Evolutionary conservation across 2,113 vertebrate species (phyloP).

Genomic region (Strix uralensis): DNA sequence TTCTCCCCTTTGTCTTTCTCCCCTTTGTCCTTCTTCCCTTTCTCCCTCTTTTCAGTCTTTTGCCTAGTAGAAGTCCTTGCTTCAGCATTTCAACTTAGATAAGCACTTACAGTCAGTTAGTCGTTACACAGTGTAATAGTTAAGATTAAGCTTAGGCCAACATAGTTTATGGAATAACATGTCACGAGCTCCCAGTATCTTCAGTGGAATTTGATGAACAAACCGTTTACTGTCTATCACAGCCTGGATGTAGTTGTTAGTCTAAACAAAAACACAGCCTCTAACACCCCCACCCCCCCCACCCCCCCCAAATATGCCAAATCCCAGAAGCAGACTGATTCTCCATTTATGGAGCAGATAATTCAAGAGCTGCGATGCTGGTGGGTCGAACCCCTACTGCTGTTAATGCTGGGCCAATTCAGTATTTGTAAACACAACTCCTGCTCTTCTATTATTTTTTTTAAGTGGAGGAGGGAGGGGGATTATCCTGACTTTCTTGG

Average conservation of each 20-base stretch:
- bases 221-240: too few relatives aligned
- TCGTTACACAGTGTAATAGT: too few relatives aligned
- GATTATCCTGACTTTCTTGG: not conserved
- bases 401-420: not conserved
- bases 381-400: not conserved
- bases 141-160: too few relatives aligned
- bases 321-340: not conserved
- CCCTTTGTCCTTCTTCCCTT: too few relatives aligned
- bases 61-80: too few relatives aligned
- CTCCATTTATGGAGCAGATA: not conserved
- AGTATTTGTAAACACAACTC: not conserved
- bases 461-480: not conserved
- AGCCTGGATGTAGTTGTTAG: not conserved
- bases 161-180: too few relatives aligned
- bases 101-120: too few relatives aligned
- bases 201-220: too few relatives aligned
- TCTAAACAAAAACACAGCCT: slow-evolving; percentile 25
- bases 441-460: not conserved
- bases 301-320: not conserved
- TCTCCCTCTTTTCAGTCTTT: too few relatives aligned
- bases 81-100: too few relatives aligned
- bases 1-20: too few relatives aligned
- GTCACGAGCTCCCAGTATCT: too few relatives aligned
- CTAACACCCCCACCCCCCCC: not conserved
- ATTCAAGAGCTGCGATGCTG: not conserved